Evolutionary conservation across 2,113 vertebrate genomes (phyloP).

Genomic region (Gnathochromis pfefferi): DNA sequence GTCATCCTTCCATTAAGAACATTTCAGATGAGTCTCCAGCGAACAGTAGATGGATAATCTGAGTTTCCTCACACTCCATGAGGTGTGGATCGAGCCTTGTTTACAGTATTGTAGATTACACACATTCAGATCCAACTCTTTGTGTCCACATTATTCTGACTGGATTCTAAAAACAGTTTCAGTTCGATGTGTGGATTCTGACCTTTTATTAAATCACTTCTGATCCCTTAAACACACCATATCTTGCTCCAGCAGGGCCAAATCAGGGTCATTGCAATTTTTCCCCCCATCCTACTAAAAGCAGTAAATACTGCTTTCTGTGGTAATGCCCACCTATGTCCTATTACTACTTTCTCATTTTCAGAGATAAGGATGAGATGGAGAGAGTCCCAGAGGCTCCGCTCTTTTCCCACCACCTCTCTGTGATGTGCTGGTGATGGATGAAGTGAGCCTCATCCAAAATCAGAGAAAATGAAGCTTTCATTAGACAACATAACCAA

Average conservation of each 20-base stretch:
- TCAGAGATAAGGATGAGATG: background rate
- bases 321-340: background rate
- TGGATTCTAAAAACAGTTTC: background rate
- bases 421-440: constrained; percentile 36
- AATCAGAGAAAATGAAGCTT: constrained; percentile 37
- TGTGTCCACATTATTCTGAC: background rate
- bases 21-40: background rate
- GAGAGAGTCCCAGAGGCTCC: background rate
- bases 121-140: background rate
- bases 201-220: background rate
- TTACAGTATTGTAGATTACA: background rate
- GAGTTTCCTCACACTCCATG: background rate
- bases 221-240: background rate
- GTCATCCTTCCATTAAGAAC: background rate
- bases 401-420: background rate
- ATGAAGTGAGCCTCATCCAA: constrained; percentile 18
- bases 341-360: constrained; percentile 40
- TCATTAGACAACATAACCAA: constrained; percentile 33
- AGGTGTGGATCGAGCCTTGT: fast-evolving
- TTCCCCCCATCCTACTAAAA: background rate
- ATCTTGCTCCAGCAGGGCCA: background rate
- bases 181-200: background rate
- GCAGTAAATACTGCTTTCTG: background rate
- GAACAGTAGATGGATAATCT: fast-evolving
- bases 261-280: background rate